Evolutionary conservation across 2,888 invertebrate genomes (phyloP).

Genomic region (Miltochrista miniata): DNA sequence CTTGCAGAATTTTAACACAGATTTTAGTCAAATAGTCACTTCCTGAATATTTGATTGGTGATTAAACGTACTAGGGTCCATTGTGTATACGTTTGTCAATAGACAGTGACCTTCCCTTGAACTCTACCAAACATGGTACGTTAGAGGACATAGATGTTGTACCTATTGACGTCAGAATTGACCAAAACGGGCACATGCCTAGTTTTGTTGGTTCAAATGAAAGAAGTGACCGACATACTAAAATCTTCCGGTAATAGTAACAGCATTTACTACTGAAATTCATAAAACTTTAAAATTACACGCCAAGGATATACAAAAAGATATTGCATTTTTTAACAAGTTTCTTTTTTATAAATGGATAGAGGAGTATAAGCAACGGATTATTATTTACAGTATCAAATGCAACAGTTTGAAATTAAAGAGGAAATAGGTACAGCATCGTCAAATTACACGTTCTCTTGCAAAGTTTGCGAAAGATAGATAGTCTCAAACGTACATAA

Average conservation of each 20-base stretch:
- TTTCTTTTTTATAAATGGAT: too few species aligned
- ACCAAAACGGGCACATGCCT: background rate
- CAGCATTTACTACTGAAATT: background rate
- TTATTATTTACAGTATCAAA: background rate
- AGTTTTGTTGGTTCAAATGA: too few species aligned
- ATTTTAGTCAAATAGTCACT: constrained; percentile 3
- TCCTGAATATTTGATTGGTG: constrained; percentile 14
- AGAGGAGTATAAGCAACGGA: background rate
- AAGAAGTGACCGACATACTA: too few species aligned
- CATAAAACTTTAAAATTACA: background rate
- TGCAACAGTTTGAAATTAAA: constrained; percentile 27
- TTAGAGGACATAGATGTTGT: constrained; percentile 7
- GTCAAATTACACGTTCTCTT: constrained; percentile 37
- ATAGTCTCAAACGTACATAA: constrained; percentile 37
- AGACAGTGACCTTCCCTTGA: constrained; percentile 64
- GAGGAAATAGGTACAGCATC: constrained; percentile 42
- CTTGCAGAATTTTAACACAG: background rate
- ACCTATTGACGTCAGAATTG: background rate
- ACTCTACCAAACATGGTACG: constrained; percentile 38
- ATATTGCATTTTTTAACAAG: too few species aligned
- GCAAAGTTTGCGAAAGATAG: constrained; percentile 36
- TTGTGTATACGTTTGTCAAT: constrained; percentile 24
- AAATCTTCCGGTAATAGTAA: background rate
- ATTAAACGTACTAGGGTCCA: too few species aligned
- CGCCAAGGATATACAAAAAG: background rate